A percentile compares a stretch with the other conserved stretches of the same genome.
Conservation (phyloP, 2,113 vertebrate genomes). For the Probosciger aterrimus region DNA sequence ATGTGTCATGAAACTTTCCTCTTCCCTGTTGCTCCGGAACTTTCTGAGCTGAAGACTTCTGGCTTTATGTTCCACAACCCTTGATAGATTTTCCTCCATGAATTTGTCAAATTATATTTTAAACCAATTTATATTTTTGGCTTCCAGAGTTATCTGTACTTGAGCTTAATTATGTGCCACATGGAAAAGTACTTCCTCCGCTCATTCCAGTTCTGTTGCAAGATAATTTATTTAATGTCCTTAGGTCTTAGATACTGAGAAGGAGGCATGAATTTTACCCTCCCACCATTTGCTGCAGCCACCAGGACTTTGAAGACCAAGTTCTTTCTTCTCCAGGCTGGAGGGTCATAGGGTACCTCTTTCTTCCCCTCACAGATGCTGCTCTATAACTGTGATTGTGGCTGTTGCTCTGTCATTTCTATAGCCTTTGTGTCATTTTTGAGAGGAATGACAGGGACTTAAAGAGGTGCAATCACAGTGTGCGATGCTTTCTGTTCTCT, state of each 20-base stretch:
- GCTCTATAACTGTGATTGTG: background rate
- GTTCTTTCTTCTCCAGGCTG: background rate
- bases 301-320: background rate
- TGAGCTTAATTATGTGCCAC: conserved; percentile 25
- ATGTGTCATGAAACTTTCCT: background rate
- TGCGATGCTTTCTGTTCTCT: background rate
- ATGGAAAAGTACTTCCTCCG: background rate
- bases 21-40: background rate
- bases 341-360: background rate
- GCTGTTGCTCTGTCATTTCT: background rate
- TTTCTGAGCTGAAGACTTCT: background rate
- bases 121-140: background rate
- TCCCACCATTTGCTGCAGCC: background rate
- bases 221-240: background rate
- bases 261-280: background rate
- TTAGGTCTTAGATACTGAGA: background rate
- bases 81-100: background rate
- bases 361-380: background rate
- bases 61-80: background rate
- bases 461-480: background rate
- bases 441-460: background rate
- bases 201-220: background rate
- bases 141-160: conserved; percentile 4
- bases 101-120: background rate
- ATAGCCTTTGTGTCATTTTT: background rate